Percentiles rank a stretch among this genome's conserved stretches.
These are phyloP conservation scores for Cephus pygmeus DNA, from an alignment of 2,888 invertebrate species.

Conservation along the genomic window DNA sequence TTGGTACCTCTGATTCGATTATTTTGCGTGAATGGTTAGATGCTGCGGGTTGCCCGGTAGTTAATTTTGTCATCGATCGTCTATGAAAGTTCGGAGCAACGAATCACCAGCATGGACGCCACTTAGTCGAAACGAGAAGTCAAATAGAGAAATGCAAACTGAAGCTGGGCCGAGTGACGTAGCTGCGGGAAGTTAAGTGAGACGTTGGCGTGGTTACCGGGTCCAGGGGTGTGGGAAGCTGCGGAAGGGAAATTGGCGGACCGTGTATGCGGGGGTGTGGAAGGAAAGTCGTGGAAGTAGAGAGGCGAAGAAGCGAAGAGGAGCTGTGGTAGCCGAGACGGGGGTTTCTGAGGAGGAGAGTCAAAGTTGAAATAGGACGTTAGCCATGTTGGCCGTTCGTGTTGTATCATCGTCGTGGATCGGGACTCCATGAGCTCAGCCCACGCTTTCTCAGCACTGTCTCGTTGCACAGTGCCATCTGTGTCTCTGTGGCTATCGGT, in stretches of 20 bases:
- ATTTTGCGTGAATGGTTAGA: background rate
- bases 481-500: background rate
- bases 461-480: background rate
- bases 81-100: background rate
- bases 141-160: background rate
- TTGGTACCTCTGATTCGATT: background rate
- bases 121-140: background rate
- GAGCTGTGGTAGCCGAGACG: background rate
- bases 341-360: conserved; percentile 1
- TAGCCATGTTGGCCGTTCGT: conserved; percentile 41
- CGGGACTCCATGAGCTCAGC: conserved; percentile 34
- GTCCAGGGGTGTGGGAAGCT: background rate
- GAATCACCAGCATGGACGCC: background rate
- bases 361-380: conserved; percentile 16
- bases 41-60: background rate
- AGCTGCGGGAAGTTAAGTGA: background rate
- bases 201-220: background rate
- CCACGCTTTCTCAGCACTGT: conserved; percentile 43
- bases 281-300: background rate
- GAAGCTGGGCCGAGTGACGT: background rate
- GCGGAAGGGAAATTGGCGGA: background rate
- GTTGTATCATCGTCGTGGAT: conserved; percentile 52
- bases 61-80: background rate
- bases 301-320: background rate
- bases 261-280: background rate